A percentile compares a stretch with the other conserved stretches of the same genome.
These are phyloP conservation scores for Nanorana parkeri DNA, from an alignment of 2,113 vertebrate genomes.

Conservation along the genomic window DNA sequence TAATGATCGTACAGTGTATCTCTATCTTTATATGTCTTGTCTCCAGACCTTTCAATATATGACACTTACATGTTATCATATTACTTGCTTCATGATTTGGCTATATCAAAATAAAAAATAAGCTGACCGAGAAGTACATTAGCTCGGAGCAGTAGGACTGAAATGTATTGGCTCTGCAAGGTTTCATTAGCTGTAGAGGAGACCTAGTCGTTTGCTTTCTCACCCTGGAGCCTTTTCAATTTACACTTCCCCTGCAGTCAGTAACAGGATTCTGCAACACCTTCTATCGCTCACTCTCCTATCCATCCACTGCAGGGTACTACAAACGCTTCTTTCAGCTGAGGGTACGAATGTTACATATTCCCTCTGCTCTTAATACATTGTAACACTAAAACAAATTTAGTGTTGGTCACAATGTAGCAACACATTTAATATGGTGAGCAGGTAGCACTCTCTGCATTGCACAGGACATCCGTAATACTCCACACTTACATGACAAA, in stretches of 20 bases:
- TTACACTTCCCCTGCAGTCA: constrained; percentile 57
- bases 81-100: constrained; percentile 15
- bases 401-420: neutral
- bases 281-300: constrained; percentile 41
- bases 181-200: constrained; percentile 52
- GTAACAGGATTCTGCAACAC: constrained; percentile 56
- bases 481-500: too few relatives aligned
- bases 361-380: neutral
- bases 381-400: too few relatives aligned
- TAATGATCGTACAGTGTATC: too few relatives aligned
- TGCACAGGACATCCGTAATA: too few relatives aligned
- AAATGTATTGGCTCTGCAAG: constrained; percentile 14
- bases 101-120: constrained; percentile 46
- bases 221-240: constrained; percentile 55
- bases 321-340: constrained; percentile 16
- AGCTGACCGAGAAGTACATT: constrained; percentile 53
- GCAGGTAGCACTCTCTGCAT: too few relatives aligned
- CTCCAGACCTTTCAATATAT: neutral
- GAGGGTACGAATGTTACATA: neutral
- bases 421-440: neutral
- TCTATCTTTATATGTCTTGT: too few relatives aligned
- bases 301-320: constrained; percentile 51
- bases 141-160: constrained; percentile 36
- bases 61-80: neutral
- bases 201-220: constrained; percentile 36